These are phyloP conservation scores for Sphaeramia orbicularis DNA, from an alignment of 2,797 vertebrate species.

Conservation along the genomic window DNA sequence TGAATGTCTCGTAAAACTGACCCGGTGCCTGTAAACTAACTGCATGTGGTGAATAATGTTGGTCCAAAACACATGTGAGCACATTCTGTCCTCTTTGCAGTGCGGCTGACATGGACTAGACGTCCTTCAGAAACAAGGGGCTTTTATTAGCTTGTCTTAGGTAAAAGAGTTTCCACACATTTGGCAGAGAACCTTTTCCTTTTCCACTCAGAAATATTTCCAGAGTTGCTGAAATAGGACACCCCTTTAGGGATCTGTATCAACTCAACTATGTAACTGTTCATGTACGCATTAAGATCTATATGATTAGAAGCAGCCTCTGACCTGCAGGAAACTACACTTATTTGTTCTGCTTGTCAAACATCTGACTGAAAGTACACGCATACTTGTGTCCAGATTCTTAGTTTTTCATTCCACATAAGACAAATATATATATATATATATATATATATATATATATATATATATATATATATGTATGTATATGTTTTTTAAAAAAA, in stretches of 20 bases:
- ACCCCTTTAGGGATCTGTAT: constrained; percentile 17
- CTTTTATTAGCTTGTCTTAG: constrained; percentile 43
- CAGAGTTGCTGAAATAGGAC: constrained; percentile 45
- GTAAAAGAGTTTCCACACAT: constrained; percentile 40
- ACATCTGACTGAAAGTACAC: constrained; percentile 7
- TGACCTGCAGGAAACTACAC: constrained; percentile 25
- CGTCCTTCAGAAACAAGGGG: constrained; percentile 43
- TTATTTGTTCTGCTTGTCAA: not conserved
- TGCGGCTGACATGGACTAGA: constrained; percentile 18
- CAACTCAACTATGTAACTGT: constrained; percentile 27
- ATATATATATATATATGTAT: too few species aligned
- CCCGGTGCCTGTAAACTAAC: constrained; percentile 45
- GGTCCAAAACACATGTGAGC: constrained; percentile 51
- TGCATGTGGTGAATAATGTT: constrained; percentile 47
- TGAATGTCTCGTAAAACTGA: constrained; percentile 44
- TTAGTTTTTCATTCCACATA: constrained; percentile 4
- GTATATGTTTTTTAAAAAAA: too few species aligned
- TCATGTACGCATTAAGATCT: constrained; percentile 15
- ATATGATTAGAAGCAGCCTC: not conserved
- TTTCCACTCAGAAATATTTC: constrained; percentile 43
- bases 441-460: too few species aligned
- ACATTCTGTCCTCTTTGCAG: constrained; percentile 60
- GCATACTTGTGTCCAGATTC: not conserved
- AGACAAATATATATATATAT: too few species aligned
- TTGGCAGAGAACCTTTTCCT: constrained; percentile 35